Evolutionary conservation across 2,113 vertebrate genomes (phyloP), one percentile per base, ranked within the genome.

Genomic region (Salvelinus namaycush): DNA sequence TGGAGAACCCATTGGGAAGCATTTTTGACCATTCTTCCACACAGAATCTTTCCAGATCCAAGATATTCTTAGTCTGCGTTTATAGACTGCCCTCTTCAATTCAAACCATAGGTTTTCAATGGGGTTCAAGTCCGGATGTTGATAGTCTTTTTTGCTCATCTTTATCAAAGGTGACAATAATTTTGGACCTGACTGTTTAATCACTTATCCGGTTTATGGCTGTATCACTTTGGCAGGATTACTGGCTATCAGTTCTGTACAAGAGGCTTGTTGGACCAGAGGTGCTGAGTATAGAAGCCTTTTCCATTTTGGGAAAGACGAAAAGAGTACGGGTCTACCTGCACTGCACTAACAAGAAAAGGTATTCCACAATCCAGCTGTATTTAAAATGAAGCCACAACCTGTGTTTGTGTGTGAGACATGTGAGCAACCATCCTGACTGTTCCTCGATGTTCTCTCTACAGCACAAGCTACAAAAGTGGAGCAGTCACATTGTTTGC

Each of bases 161-260:
- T 11, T 44, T 44, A 44, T 44, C 39, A 44, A 44, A 44, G 39
- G 39, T 44, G 39, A 9, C 39, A 44, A 44, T 44, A 0, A 44
- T 44, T 44, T 44, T 44, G 39, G 39, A 44, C 39, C 39, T 44
- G 39, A 44, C 9, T 0, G 9, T 12, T 12, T 54, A 54, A 4
- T 54, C 1, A 54, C 18, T 54, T 54, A 5, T 54, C 16, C 18
- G 5, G 1, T 54, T 54, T 54, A 54, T 54, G 59, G 20, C 4
- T 73, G 1, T 73, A 51, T 66, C 13, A 18, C 12, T 66, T 70
- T n/a, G 68, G 2, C 70, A 97, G 97, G 97, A 99, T 85, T 99
- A 97, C 20, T 99, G 98, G 98, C 89, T 99, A 0, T 98, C 97
- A 0, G 84, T 99, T 48, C 88, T 99, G 29, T 96, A 97, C 83